A percentile compares a stretch with the other conserved stretches of the same genome.
These are phyloP conservation scores for Catalaphyllia jardinei DNA, from an alignment of 64 coral and sea anemone species.

Conservation along the genomic window DNA sequence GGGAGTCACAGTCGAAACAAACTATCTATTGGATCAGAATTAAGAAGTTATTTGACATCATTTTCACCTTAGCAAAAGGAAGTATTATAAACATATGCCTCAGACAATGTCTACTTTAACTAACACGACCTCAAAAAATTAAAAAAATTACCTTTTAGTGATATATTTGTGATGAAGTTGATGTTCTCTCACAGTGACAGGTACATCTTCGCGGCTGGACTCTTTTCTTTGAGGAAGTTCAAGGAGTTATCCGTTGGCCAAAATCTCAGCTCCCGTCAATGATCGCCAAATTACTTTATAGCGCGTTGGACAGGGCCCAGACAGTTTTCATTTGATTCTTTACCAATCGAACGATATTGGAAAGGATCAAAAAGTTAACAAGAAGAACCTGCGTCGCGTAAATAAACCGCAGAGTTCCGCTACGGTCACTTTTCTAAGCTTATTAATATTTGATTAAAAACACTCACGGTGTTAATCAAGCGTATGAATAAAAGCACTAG, in stretches of 20 bases:
- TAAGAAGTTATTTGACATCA: not conserved
- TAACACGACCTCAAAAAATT: not conserved
- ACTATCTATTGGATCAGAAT: conserved; percentile 2
- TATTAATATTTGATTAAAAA: conserved; percentile 52
- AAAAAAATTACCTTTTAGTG: conserved; percentile 2
- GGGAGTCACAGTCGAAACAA: not conserved
- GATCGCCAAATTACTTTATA: not conserved
- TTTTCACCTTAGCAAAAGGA: not conserved
- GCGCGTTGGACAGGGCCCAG: too few relatives aligned
- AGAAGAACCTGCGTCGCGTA: conserved; percentile 4
- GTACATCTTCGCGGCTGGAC: conserved; percentile 7
- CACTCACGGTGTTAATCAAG: conserved; percentile 10
- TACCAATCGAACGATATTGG: not conserved
- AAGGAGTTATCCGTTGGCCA: not conserved
- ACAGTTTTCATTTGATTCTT: not conserved
- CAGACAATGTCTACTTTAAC: not conserved
- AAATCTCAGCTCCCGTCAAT: not conserved
- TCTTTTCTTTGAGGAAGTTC: not conserved
- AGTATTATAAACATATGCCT: not conserved
- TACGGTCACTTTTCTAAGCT: not conserved
- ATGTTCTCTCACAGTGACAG: conserved; percentile 22
- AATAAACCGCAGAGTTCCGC: not conserved
- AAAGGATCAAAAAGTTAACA: conserved; percentile 11
- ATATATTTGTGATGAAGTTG: not conserved
- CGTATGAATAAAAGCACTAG: not conserved